These are phyloP conservation scores for Epinotia ramella DNA, from an alignment of 2,888 invertebrate genomes.

Conservation along the genomic window DNA sequence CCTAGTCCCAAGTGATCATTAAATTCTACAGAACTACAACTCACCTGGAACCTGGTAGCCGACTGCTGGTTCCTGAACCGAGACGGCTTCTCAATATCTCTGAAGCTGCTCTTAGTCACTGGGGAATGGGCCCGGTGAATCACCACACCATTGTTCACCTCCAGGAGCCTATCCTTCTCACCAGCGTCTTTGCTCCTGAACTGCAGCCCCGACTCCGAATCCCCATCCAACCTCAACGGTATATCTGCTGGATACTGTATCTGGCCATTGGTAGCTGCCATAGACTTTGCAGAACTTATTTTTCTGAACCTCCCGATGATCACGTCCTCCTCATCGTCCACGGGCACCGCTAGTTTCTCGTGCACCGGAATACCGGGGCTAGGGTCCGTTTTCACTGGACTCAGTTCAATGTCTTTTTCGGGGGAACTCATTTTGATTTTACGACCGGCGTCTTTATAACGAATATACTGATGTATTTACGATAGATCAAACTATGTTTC, in stretches of 20 bases:
- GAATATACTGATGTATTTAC: conserved; percentile 14
- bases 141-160: conserved; percentile 59
- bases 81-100: conserved; percentile 86
- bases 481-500: background rate
- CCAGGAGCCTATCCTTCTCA: conserved; percentile 70
- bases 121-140: conserved; percentile 60
- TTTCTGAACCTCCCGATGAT: conserved; percentile 82
- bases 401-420: conserved; percentile 78
- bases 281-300: conserved; percentile 83
- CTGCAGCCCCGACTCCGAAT: conserved; percentile 73
- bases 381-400: conserved; percentile 67
- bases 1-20: no score
- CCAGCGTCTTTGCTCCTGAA: conserved; percentile 64
- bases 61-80: conserved; percentile 86
- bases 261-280: conserved; percentile 82
- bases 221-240: conserved; percentile 61
- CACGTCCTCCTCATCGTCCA: conserved; percentile 77
- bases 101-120: conserved; percentile 86
- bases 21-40: background rate
- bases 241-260: conserved; percentile 76
- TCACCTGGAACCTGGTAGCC: conserved; percentile 86
- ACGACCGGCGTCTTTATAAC: conserved; percentile 27
- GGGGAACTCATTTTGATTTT: conserved; percentile 51
- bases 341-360: conserved; percentile 62
- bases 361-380: conserved; percentile 52